phyloP scores from a whole-genome alignment of 2,113 vertebrate species.

The Trichechus manatus region DNA sequence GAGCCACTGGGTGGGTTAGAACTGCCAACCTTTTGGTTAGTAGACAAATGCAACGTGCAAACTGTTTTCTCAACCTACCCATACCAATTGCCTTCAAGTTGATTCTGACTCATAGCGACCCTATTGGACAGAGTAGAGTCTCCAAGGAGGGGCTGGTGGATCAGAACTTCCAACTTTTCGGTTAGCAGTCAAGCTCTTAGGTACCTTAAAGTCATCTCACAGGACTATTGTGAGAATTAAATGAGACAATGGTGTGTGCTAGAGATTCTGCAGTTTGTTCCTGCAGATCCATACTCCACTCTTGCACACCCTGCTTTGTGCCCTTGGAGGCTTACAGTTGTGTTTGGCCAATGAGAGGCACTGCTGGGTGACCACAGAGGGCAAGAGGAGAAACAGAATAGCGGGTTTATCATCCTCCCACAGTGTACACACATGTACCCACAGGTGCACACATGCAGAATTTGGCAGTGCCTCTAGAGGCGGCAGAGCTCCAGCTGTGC shows the following conservation, averaged over 20 bases:
- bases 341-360: not conserved
- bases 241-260: rapidly evolving
- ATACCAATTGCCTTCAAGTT: not conserved
- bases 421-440: rapidly evolving
- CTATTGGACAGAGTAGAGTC: too few species aligned
- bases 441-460: not conserved
- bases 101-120: not conserved
- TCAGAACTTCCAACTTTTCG: not conserved
- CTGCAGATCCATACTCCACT: not conserved
- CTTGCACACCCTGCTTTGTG: not conserved
- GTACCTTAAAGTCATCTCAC: not conserved
- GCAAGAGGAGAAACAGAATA: not conserved
- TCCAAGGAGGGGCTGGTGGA: not conserved
- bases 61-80: too few species aligned
- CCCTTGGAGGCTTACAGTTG: not conserved
- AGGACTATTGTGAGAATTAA: not conserved
- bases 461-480: not conserved
- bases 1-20: not conserved
- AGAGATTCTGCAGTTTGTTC: not conserved
- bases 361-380: not conserved
- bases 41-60: not conserved
- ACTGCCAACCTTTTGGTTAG: not conserved
- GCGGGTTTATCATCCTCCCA: not conserved
- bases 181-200: too few species aligned
- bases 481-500: too few species aligned